A percentile compares a stretch with the other conserved stretches of the same genome.
Evolutionary conservation across 2,797 vertebrate species (phyloP).

Genomic region (Hephaestus fuliginosus): DNA sequence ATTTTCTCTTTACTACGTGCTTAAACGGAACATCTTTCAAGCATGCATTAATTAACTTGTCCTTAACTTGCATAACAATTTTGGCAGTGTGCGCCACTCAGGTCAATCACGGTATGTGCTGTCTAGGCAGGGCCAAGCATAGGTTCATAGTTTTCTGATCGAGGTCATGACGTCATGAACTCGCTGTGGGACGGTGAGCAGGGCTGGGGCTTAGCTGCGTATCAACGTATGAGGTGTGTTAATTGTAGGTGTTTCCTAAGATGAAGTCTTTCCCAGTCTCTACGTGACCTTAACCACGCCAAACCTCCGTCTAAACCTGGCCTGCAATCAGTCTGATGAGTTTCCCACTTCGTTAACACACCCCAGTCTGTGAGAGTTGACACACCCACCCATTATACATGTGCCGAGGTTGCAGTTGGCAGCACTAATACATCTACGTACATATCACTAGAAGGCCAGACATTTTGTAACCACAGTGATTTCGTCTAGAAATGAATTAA

Average conservation of each 20-base stretch:
- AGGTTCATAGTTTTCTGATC: neutral
- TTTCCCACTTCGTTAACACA: conserved; percentile 14
- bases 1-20: neutral
- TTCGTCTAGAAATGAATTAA: neutral
- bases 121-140: neutral
- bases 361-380: neutral
- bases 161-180: neutral
- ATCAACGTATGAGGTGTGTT: neutral
- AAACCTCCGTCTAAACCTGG: neutral
- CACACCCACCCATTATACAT: neutral
- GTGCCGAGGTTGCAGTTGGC: neutral
- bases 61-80: neutral
- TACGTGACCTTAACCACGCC: neutral
- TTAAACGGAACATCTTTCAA: neutral
- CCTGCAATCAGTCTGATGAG: neutral
- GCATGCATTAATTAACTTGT: neutral
- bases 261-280: neutral
- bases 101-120: neutral
- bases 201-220: neutral
- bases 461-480: neutral
- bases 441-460: neutral
- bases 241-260: neutral
- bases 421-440: too few relatives aligned
- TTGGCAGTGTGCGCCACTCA: neutral
- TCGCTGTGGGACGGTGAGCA: neutral